phyloP scores from a whole-genome alignment of 2,888 invertebrate genomes.

The Acleris emargana region DNA sequence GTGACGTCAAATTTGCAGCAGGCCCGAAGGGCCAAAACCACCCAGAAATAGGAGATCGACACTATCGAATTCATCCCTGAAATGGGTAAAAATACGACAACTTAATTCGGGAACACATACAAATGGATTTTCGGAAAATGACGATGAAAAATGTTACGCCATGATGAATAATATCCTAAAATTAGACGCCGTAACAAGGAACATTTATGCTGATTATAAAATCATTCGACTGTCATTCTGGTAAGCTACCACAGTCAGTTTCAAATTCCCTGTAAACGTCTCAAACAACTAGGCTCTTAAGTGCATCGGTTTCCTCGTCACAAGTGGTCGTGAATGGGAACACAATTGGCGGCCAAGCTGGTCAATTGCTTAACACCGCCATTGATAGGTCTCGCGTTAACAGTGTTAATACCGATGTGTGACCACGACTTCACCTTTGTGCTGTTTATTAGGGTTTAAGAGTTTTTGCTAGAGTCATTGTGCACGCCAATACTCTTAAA shows the following conservation, averaged over 20 bases:
- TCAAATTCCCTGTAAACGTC: neutral
- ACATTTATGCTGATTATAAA: too few species aligned
- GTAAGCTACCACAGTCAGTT: neutral
- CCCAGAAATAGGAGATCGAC: too few species aligned
- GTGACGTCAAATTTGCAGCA: too few species aligned
- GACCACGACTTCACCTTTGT: slow-evolving; percentile 8
- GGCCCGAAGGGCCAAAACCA: too few species aligned
- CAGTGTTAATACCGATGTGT: slow-evolving; percentile 18
- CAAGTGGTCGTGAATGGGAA: slow-evolving; percentile 57
- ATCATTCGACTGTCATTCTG: too few species aligned
- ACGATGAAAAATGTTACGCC: too few species aligned
- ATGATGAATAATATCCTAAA: too few species aligned
- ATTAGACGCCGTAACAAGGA: too few species aligned
- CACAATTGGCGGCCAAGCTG: slow-evolving; percentile 55
- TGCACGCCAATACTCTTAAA: neutral
- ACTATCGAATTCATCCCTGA: too few species aligned
- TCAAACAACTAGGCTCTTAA: slow-evolving; percentile 1
- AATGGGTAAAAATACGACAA: too few species aligned
- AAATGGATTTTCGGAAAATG: too few species aligned
- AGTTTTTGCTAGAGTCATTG: neutral
- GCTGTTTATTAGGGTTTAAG: neutral
- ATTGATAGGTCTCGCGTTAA: slow-evolving; percentile 51
- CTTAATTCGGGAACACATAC: too few species aligned
- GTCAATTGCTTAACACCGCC: slow-evolving; percentile 60
- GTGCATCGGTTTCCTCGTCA: slow-evolving; percentile 48